A percentile compares a stretch with the other conserved stretches of the same genome.
Conservation (phyloP, 2,888 invertebrate species). For the Drosophila ustulata region DNA sequence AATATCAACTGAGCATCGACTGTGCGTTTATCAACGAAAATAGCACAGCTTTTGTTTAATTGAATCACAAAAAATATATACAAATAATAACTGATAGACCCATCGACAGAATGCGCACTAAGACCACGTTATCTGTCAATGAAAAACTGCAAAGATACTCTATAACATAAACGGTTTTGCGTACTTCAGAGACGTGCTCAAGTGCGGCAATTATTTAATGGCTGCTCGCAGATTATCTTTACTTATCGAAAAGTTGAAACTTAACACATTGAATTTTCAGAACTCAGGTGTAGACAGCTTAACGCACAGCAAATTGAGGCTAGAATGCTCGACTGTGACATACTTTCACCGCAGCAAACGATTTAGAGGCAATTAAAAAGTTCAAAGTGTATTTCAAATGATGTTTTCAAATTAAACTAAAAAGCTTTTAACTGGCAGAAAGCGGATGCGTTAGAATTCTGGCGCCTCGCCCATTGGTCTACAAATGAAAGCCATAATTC, state of each 20-base stretch:
- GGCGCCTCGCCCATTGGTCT: background rate
- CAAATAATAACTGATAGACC: constrained; percentile 59
- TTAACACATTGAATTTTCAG: background rate
- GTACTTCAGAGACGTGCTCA: constrained; percentile 4
- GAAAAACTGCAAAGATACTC: constrained; percentile 24
- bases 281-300: constrained; percentile 16
- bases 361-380: background rate
- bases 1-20: constrained; percentile 14
- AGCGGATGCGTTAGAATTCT: background rate
- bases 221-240: background rate
- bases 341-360: background rate
- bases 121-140: constrained; percentile 6
- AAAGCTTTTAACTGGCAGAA: background rate
- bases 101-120: constrained; percentile 44
- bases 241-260: background rate
- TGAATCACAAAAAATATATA: constrained; percentile 49
- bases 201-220: constrained; percentile 10
- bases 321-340: background rate
- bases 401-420: background rate
- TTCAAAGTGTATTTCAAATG: constrained; percentile 2
- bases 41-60: constrained; percentile 62
- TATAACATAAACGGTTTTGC: background rate
- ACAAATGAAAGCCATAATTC: constrained; percentile 1
- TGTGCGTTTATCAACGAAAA: constrained; percentile 35
- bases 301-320: background rate